Evolutionary conservation across 2,113 vertebrate genomes (phyloP), one percentile per base, ranked within the genome.

Genomic region (Capreolus pygargus): DNA sequence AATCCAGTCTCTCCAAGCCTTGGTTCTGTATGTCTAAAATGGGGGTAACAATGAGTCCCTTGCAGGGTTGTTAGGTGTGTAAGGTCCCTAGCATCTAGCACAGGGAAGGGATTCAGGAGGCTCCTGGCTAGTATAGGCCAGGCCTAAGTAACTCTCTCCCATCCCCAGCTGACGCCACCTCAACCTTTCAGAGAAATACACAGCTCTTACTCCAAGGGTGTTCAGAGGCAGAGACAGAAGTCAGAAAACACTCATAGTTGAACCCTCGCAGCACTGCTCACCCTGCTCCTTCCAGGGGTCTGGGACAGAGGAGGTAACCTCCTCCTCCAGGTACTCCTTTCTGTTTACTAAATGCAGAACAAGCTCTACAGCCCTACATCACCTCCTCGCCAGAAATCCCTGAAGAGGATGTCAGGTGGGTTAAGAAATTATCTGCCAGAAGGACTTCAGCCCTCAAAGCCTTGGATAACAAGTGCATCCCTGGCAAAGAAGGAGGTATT

Each of bases 101-200:
- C 15, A 3, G 39, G 2, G 17, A 10, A 55, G 43, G 36, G 52
- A 21, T 54, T 43, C 7, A 19, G 52, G 16, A 61, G 21, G 4
- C 30, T 5, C 2, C 28, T 1, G 3, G 60, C 61, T 27, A 39
- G 64, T 1, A 1, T 12, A 43, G 47, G 39, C 17, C 17, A n/a
- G 2, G 33, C 7, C 82, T 86, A 14, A 36, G 39, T 52, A 45
- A 45, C 23, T 60, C 7, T 28, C 21, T 45, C 50, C 70, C 15
- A 6, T 79, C n/a, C 36, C 36, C 43, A 64, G 11, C 39, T 0
- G 0, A 16, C 0, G 5, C 47, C 2, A 14, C 16, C 21, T 30
- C 14, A 9, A 0, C 52, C 64, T 89, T 89, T 45, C 23, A 54
- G 45, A 96, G 52, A 78, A 21, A n/a, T 33, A 30, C 78, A 19